phyloP scores from a whole-genome alignment of 2,797 vertebrate species.

The Tauraco hartlaubi region DNA sequence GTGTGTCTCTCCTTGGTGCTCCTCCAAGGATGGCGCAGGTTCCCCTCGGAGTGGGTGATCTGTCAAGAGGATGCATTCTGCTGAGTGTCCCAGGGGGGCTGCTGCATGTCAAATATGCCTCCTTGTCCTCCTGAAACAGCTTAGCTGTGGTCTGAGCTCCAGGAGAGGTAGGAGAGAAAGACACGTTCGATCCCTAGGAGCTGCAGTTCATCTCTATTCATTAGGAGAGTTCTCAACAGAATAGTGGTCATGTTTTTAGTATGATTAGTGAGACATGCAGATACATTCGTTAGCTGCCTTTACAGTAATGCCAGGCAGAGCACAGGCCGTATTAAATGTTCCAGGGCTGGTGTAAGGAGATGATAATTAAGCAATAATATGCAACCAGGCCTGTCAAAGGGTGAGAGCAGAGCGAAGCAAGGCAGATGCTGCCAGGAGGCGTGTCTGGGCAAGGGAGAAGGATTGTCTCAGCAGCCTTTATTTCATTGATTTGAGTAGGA shows the following conservation, averaged over 20 bases:
- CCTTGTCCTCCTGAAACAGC: not conserved
- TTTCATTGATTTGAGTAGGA: not conserved
- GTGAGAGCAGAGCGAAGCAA: not conserved
- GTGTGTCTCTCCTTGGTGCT: not conserved
- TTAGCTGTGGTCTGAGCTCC: not conserved
- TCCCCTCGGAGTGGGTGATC: not conserved
- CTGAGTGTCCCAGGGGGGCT: not conserved
- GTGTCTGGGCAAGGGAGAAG: not conserved
- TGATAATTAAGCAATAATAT: constrained; percentile 55
- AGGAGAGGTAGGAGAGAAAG: not conserved
- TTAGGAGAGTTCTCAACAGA: not conserved
- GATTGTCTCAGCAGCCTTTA: not conserved
- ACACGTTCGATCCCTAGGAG: not conserved
- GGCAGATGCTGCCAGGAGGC: not conserved
- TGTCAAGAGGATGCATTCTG: not conserved
- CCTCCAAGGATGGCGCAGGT: not conserved
- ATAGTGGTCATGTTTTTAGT: constrained; percentile 17
- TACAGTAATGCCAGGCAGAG: not conserved
- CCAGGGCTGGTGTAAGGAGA: constrained; percentile 15
- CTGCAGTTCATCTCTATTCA: not conserved
- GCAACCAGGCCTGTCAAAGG: constrained; percentile 29
- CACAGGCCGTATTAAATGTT: not conserved
- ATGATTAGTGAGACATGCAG: constrained; percentile 33
- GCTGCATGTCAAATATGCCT: not conserved
- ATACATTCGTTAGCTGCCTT: constrained; percentile 39